phyloP scores from a whole-genome alignment of 1,140 invertebrate genomes.

The Drosophila bipectinata region DNA sequence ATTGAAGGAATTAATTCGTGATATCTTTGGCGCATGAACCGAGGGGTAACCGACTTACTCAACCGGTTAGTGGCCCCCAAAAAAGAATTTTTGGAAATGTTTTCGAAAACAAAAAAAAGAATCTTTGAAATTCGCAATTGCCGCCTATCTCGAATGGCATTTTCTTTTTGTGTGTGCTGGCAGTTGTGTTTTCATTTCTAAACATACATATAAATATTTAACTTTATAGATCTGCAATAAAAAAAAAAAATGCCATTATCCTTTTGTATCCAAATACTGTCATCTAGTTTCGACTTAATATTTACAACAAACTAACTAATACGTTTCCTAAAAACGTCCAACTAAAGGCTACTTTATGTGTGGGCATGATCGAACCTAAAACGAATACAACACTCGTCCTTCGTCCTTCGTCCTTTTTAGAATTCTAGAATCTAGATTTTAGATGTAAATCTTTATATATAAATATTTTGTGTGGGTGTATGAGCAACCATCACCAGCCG shows the following conservation, averaged over 20 bases:
- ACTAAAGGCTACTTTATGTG: conserved; percentile 27
- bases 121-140: no score
- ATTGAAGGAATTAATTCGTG: neutral
- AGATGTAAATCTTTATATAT: conserved; percentile 1
- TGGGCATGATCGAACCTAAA: conserved; percentile 2
- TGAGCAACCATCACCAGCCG: no score
- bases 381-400: conserved; percentile 28
- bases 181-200: conserved; percentile 40
- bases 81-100: neutral
- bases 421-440: no score
- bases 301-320: conserved; percentile 46
- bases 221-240: neutral
- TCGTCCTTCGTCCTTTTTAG: no score
- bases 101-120: neutral
- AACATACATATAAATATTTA: neutral
- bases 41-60: no score
- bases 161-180: conserved; percentile 34
- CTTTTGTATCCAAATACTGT: conserved; percentile 11
- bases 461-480: neutral
- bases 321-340: conserved; percentile 16
- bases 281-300: conserved; percentile 38
- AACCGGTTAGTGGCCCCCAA: neutral
- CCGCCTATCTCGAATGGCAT: no score
- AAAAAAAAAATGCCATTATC: neutral
- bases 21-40: neutral